Percentiles rank a stretch among this genome's conserved stretches.
phyloP scores from a whole-genome alignment of 2,888 invertebrate species.

The Linnaemya tessellans region DNA sequence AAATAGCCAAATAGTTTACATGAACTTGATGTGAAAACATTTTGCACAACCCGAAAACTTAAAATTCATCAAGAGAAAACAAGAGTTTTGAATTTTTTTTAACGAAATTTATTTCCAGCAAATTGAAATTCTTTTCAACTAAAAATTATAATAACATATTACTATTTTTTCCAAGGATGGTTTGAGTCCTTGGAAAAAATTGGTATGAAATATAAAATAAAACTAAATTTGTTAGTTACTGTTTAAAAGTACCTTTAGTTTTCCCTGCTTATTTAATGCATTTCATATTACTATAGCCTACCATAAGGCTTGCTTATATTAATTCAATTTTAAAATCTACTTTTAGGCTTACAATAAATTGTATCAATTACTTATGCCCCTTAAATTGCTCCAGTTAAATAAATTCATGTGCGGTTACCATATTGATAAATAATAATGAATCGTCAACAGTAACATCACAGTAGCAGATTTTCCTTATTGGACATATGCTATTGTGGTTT shows the following conservation, averaged over 20 bases:
- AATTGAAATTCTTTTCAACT: too few relatives aligned
- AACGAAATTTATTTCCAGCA: background rate
- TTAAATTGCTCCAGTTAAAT: slow-evolving; percentile 38
- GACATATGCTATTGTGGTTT: slow-evolving; percentile 64
- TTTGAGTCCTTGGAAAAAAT: too few relatives aligned
- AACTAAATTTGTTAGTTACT: too few relatives aligned
- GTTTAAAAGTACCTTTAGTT: too few relatives aligned
- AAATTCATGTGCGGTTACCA: slow-evolving; percentile 62
- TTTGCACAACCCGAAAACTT: background rate
- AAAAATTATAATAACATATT: too few relatives aligned
- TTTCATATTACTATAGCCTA: background rate
- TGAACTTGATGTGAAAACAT: slow-evolving; percentile 54
- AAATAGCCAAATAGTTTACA: background rate
- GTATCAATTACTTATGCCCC: slow-evolving; percentile 20
- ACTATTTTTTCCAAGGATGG: too few relatives aligned
- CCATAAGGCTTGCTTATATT: background rate
- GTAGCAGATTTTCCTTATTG: slow-evolving; percentile 38
- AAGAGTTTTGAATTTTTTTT: background rate
- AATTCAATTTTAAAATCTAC: background rate
- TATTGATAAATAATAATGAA: slow-evolving; percentile 63
- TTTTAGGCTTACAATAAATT: slow-evolving; percentile 17
- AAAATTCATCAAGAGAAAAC: background rate
- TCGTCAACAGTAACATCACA: slow-evolving; percentile 49
- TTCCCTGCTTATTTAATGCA: background rate
- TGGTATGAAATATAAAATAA: too few relatives aligned